These are phyloP conservation scores for Salvelinus sp. DNA, from an alignment of 2,113 vertebrate species.

Conservation along the genomic window DNA sequence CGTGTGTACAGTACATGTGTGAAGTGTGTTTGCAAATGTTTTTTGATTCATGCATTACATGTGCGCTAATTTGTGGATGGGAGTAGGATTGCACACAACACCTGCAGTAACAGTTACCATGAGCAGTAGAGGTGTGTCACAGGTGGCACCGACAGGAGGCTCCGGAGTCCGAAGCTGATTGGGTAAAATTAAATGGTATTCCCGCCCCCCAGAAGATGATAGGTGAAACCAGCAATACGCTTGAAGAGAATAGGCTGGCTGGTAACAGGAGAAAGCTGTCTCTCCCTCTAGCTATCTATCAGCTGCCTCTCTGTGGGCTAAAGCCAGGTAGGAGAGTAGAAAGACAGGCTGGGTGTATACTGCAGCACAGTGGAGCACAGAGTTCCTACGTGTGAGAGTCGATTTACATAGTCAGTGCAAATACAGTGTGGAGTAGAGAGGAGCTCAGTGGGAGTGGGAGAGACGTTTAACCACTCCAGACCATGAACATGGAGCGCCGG, in stretches of 20 bases:
- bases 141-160: not conserved
- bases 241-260: slow-evolving; percentile 5
- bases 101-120: slow-evolving; percentile 13
- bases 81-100: not conserved
- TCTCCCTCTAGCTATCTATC: not conserved
- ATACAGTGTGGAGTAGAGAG: not conserved
- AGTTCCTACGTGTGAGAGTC: not conserved
- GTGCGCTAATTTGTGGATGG: not conserved
- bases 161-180: slow-evolving; percentile 4
- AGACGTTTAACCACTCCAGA: not conserved
- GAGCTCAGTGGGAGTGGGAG: not conserved
- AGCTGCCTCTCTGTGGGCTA: not conserved
- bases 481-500: slow-evolving; percentile 56
- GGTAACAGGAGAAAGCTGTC: not conserved
- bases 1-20: too few species aligned
- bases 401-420: not conserved
- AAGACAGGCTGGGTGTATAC: not conserved
- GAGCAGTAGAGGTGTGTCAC: not conserved
- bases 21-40: not conserved
- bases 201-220: slow-evolving; percentile 25
- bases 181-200: not conserved
- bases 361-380: not conserved
- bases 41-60: not conserved
- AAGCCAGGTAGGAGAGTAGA: not conserved
- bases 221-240: slow-evolving; percentile 10